phyloP scores from a whole-genome alignment of 2,113 vertebrate genomes.

The Sus scrofa region T2T-Sscrofa CM000813.6:45191001-45191500 shows the following conservation, averaged over 20 bases:
- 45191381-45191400: neutral
- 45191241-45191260: neutral
- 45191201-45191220: neutral
- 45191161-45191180: neutral
- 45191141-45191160: neutral
- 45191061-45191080: neutral
- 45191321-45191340: neutral
- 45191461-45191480: neutral
- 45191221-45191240: neutral
- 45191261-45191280: neutral
- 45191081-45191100: neutral
- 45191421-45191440: neutral
- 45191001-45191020: neutral
- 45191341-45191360: neutral
- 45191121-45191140: neutral
- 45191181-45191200: neutral
- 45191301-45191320: neutral
- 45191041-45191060: conserved; percentile 16
- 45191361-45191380: neutral
- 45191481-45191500: neutral
- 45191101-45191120: neutral
- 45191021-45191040: neutral
- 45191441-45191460: neutral
- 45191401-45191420: neutral
- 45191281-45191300: neutral